Evolutionary conservation across 2,888 invertebrate genomes (phyloP), one percentile per base, ranked within the genome.

Genomic region (Drosophila subquinaria): DNA sequence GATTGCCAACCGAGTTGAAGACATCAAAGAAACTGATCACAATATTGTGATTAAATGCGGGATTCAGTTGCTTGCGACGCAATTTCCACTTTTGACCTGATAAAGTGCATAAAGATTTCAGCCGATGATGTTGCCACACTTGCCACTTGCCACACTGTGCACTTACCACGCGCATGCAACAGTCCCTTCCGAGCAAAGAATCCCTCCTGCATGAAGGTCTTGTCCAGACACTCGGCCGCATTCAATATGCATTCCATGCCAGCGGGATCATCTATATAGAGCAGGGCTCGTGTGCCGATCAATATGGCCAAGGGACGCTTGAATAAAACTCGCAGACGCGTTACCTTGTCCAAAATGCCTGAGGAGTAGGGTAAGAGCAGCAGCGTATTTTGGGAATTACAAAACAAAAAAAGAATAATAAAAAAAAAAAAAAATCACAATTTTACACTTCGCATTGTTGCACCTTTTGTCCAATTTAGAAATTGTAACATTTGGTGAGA

Each of bases 71-170:
- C 64, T 90, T 91, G 51, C 92, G 86, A 0, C 92, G 89, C 42
- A 89, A 79, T 71, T 92, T 92, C 92, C 92, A 92, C 61, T 91
- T 87, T 38, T 89, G 84, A n/a, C 91, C 92, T 92, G 42, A 50
- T 9, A 3, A 52, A 51, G 6, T 11, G 11, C 20, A 13, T 20
- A 13, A 20, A 5, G 9, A 13, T 6, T 3, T 13, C 13, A 45
- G 13, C 23, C 6, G 23, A 2, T n/a, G 45, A 8, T 45, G 23
- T 6, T 8, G 23, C 45, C 20, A 36, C 27, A 27, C n/a, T 6
- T 15, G 6, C 11, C 35, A 38, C n/a, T 1, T n/a, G n/a, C 38
- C 13, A 38, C 38, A 38, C n/a, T 11, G 6, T 8, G 1, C 3
- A 61, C 69, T 71, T 67, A 91, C 92, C 92, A 35, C 84, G 84